Evolutionary conservation across 1,140 invertebrate species (phyloP).

Genomic region (Carposina sasakii): DNA sequence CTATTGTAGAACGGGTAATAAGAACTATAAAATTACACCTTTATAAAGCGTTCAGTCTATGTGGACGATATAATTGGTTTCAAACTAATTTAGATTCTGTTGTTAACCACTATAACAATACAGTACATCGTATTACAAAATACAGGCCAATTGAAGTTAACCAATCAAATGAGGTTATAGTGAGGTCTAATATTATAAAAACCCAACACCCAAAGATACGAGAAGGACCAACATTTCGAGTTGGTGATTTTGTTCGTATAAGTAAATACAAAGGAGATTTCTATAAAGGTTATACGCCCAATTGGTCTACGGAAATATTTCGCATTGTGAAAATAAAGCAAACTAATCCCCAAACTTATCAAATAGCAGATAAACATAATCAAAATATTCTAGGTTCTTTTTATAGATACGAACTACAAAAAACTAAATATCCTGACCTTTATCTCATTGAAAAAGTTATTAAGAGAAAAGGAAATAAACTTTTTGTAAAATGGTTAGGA

Average conservation of each 20-base stretch:
- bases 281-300: conserved; percentile 51
- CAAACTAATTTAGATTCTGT: conserved; percentile 41
- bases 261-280: conserved; percentile 49
- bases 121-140: conserved; percentile 54
- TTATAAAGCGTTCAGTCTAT: conserved; percentile 55
- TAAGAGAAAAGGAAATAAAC: conserved; percentile 30
- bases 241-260: conserved; percentile 47
- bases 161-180: conserved; percentile 26
- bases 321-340: conserved; percentile 10
- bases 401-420: background rate
- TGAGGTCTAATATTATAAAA: conserved; percentile 4
- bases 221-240: conserved; percentile 23
- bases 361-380: conserved; percentile 34
- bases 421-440: conserved; percentile 21
- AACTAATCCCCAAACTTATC: background rate
- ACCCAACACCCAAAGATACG: conserved; percentile 13
- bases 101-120: conserved; percentile 57
- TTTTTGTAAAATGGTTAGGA: conserved; percentile 52
- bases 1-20: conserved; percentile 63
- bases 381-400: conserved; percentile 3
- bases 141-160: conserved; percentile 47
- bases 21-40: conserved; percentile 59
- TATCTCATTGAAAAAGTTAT: conserved; percentile 53
- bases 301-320: conserved; percentile 56
- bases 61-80: conserved; percentile 50